These are phyloP conservation scores for Noctilio leporinus DNA, from an alignment of 2,113 vertebrate species.

Conservation along the genomic window DNA sequence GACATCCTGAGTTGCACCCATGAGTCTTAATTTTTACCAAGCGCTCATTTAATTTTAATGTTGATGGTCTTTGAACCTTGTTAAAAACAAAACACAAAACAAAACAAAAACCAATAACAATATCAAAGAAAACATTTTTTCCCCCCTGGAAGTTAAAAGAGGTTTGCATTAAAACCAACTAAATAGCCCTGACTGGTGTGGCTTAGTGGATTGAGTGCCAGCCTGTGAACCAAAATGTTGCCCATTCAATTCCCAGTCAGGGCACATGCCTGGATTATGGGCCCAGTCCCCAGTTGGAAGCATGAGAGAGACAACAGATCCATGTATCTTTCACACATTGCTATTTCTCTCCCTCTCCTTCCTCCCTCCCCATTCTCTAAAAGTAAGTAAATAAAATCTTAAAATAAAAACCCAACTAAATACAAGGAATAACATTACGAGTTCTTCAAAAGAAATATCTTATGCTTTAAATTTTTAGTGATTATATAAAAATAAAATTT, in stretches of 20 bases:
- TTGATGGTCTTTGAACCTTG: not conserved
- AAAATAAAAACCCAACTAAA: too few relatives aligned
- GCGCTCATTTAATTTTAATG: not conserved
- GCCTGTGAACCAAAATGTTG: too few relatives aligned
- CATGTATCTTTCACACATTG: too few relatives aligned
- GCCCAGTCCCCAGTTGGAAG: too few relatives aligned
- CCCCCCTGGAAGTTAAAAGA: conserved; percentile 5
- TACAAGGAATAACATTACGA: not conserved
- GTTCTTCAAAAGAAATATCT: not conserved
- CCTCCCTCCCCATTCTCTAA: too few relatives aligned
- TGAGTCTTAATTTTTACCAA: not conserved
- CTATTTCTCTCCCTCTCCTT: too few relatives aligned
- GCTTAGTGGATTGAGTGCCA: too few relatives aligned
- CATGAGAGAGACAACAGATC: too few relatives aligned
- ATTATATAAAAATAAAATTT: not conserved
- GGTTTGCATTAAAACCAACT: not conserved
- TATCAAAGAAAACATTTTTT: not conserved
- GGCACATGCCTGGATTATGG: too few relatives aligned
- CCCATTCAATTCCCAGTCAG: too few relatives aligned
- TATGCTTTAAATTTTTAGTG: not conserved
- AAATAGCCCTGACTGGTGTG: too few relatives aligned
- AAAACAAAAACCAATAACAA: not conserved
- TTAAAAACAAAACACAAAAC: not conserved
- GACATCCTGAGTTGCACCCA: not conserved
- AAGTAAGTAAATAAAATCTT: too few relatives aligned